phyloP scores from a whole-genome alignment of 2,888 invertebrate species.

The Ormia ochracea region DNA sequence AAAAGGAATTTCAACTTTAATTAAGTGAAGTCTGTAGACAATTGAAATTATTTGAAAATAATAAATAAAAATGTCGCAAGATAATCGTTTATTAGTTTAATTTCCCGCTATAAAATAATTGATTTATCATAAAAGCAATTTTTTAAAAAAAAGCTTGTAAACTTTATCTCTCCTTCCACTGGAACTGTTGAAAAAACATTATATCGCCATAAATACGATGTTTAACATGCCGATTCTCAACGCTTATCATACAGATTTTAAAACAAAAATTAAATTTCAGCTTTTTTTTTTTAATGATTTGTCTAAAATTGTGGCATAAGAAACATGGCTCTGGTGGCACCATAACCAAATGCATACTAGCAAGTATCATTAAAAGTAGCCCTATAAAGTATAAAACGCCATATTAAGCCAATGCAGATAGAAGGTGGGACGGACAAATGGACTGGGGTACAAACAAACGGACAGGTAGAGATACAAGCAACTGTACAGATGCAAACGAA shows the following conservation, averaged over 20 bases:
- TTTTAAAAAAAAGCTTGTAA: slow-evolving; percentile 23
- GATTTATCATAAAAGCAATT: slow-evolving; percentile 45
- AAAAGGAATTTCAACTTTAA: no score
- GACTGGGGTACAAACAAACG: neutral
- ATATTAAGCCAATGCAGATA: slow-evolving; percentile 38
- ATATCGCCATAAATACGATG: slow-evolving; percentile 7
- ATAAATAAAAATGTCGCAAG: no score
- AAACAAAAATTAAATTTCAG: neutral
- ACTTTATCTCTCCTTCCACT: slow-evolving; percentile 16
- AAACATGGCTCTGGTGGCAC: slow-evolving; percentile 27
- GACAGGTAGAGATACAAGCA: neutral
- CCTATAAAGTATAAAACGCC: slow-evolving; percentile 50
- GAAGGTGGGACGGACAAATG: neutral
- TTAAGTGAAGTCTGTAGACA: no score
- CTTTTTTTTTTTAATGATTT: slow-evolving; percentile 15
- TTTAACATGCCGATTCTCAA: slow-evolving; percentile 46
- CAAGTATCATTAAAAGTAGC: slow-evolving; percentile 54
- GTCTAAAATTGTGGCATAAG: slow-evolving; percentile 30
- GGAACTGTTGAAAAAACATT: slow-evolving; percentile 12
- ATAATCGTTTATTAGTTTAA: neutral
- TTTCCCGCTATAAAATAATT: slow-evolving; percentile 24
- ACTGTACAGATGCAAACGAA: slow-evolving; percentile 2
- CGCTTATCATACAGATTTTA: slow-evolving; percentile 28
- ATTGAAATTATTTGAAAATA: no score
- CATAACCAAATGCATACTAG: slow-evolving; percentile 18